Conservation (phyloP, 2,113 vertebrate genomes). For the Ancistrus triradiatus region DNA sequence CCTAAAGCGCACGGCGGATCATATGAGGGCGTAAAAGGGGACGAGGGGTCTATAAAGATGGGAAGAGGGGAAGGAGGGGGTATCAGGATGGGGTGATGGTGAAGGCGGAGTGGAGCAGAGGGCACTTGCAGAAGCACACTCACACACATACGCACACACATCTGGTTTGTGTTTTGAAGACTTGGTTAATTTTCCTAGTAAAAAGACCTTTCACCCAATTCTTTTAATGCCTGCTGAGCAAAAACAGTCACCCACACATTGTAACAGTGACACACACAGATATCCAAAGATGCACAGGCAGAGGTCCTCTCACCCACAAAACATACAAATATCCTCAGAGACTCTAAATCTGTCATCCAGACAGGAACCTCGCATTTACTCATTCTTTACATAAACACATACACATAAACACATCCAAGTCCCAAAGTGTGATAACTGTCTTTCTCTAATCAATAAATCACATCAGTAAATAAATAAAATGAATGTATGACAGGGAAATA, state of each 20-base stretch:
- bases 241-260: conserved; percentile 30
- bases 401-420: too few relatives aligned
- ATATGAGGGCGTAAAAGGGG: conserved; percentile 51
- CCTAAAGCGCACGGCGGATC: conserved; percentile 38
- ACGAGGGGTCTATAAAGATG: conserved; percentile 31
- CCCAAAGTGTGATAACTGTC: conserved; percentile 1
- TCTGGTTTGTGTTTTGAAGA: conserved; percentile 63
- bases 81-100: conserved; percentile 14
- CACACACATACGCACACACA: conserved; percentile 53
- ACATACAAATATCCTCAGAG: background rate
- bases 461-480: background rate
- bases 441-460: too few relatives aligned
- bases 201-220: conserved; percentile 73
- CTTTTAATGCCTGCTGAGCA: conserved; percentile 48
- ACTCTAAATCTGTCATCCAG: background rate
- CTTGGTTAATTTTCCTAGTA: conserved; percentile 58
- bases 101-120: conserved; percentile 34
- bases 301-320: conserved; percentile 6
- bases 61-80: conserved; percentile 22
- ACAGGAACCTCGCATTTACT: background rate
- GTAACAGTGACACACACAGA: conserved; percentile 14
- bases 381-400: too few relatives aligned
- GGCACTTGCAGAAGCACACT: too few relatives aligned
- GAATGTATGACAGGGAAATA: background rate
- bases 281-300: conserved; percentile 5